These are phyloP conservation scores for Momotus momota DNA, from an alignment of 2,797 vertebrate genomes.

Conservation along the genomic window DNA sequence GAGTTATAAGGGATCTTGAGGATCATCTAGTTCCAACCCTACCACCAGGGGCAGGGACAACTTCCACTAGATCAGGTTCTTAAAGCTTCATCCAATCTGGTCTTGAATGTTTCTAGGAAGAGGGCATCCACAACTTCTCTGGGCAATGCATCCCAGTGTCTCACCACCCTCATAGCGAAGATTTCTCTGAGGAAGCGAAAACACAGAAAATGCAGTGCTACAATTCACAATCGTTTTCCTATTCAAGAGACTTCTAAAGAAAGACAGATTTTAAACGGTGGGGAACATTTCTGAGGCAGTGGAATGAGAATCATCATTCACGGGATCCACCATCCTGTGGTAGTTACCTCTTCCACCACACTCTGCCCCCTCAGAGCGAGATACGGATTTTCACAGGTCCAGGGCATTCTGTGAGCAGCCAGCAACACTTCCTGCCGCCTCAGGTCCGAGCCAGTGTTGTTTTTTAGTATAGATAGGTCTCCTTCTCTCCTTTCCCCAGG, in stretches of 20 bases:
- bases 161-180: too few relatives aligned
- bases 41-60: too few relatives aligned
- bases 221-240: neutral
- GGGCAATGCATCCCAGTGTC: too few relatives aligned
- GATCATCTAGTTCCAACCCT: too few relatives aligned
- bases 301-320: neutral
- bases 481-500: neutral
- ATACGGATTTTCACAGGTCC: accelerated
- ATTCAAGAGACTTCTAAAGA: neutral
- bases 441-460: neutral
- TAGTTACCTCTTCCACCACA: neutral
- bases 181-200: neutral
- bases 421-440: neutral
- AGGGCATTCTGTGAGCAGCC: neutral
- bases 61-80: too few relatives aligned
- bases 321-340: neutral
- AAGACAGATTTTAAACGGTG: neutral
- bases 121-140: too few relatives aligned
- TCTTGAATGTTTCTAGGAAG: too few relatives aligned
- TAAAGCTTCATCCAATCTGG: too few relatives aligned
- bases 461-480: neutral
- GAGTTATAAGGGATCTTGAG: too few relatives aligned
- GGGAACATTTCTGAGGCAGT: neutral
- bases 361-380: accelerated
- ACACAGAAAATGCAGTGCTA: neutral